Percentiles rank a stretch among this genome's conserved stretches.
Evolutionary conservation across 1,140 invertebrate species (phyloP).

Genomic region (Phymorhynchus buccinoides): DNA sequence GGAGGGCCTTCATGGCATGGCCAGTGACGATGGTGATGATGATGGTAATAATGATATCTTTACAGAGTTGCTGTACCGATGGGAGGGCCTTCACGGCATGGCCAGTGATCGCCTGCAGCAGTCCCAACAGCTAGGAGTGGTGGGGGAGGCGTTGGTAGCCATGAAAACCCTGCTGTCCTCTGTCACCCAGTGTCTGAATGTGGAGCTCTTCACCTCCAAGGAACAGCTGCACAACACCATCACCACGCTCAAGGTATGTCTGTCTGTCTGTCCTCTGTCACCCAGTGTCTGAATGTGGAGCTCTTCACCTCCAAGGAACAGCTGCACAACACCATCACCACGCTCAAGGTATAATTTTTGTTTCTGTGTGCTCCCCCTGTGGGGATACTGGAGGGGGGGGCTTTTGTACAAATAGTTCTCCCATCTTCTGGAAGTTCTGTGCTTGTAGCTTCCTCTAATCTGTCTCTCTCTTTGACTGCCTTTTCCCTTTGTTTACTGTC

Average conservation of each 20-base stretch:
- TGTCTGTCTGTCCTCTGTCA: constrained; percentile 60
- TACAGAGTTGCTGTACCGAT: constrained; percentile 77
- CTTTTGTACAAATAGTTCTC: no score
- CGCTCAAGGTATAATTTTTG: constrained; percentile 77
- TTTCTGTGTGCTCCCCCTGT: no score
- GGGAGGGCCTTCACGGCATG: constrained; percentile 76
- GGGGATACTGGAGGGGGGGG: no score
- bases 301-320: constrained; percentile 64
- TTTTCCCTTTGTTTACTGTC: no score
- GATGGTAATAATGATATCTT: background rate
- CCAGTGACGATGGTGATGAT: no score
- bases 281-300: constrained; percentile 51
- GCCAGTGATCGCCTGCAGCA: constrained; percentile 75
- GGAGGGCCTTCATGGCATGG: constrained; percentile 72
- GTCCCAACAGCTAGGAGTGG: constrained; percentile 64
- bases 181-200: constrained; percentile 53
- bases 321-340: constrained; percentile 75
- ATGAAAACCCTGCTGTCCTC: constrained; percentile 67
- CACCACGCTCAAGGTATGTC: constrained; percentile 76
- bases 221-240: constrained; percentile 75
- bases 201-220: constrained; percentile 54
- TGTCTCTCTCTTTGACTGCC: no score
- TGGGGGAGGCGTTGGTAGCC: constrained; percentile 75
- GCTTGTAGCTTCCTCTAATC: no score
- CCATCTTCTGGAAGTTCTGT: no score